Conservation (phyloP, 2,797 vertebrate genomes). For the Chiloscyllium punctatum region DNA sequence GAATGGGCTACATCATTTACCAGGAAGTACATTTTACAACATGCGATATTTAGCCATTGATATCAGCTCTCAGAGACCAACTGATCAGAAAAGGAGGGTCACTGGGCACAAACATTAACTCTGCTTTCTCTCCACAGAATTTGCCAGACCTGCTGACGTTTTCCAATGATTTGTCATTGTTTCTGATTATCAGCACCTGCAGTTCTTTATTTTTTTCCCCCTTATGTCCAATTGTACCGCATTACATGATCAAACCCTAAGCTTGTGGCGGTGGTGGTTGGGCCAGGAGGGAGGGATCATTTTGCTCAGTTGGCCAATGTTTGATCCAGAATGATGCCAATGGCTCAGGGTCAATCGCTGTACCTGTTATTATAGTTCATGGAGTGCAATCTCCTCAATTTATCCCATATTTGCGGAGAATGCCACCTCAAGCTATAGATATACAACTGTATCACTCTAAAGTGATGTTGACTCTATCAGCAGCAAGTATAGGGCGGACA, state of each 20-base stretch:
- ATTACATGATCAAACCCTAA: no score
- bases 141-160: no score
- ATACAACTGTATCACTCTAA: not conserved
- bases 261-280: no score
- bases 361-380: not conserved
- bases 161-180: no score
- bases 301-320: not conserved
- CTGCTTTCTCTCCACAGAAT: no score
- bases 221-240: no score
- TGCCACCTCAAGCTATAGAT: not conserved
- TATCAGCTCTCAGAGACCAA: conserved; percentile 35
- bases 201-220: no score
- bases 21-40: not conserved
- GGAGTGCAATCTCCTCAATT: not conserved
- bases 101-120: no score
- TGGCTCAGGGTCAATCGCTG: not conserved
- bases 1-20: not conserved
- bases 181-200: no score
- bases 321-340: not conserved
- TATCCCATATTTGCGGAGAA: not conserved
- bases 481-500: no score
- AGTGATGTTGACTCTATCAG: no score
- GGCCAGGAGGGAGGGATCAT: not conserved
- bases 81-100: not conserved
- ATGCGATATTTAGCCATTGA: conserved; percentile 21